Conservation (phyloP, 2,113 vertebrate genomes). For the Pipa parva region DNA sequence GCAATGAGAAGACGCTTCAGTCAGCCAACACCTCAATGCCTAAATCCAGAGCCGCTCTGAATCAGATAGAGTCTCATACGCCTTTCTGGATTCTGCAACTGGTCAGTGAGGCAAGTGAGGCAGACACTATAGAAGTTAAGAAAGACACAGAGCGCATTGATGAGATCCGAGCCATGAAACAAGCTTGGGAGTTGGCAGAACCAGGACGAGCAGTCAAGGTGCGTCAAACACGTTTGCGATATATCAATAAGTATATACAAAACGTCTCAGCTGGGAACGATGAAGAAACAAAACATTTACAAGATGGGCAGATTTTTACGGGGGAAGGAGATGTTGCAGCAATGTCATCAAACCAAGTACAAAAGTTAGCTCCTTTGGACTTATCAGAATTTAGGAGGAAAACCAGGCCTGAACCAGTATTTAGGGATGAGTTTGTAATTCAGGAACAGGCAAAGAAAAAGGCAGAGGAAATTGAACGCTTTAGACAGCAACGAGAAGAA, state of each 20-base stretch:
- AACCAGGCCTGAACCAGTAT: constrained; percentile 45
- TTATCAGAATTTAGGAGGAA: constrained; percentile 64
- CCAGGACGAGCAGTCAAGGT: constrained; percentile 81
- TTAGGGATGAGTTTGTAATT: constrained; percentile 60
- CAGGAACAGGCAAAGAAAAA: constrained; percentile 60
- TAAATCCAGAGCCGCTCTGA: constrained; percentile 52
- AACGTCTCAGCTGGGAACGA: constrained; percentile 25
- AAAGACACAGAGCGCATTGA: constrained; percentile 76
- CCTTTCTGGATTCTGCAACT: constrained; percentile 73
- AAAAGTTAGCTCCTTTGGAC: constrained; percentile 52
- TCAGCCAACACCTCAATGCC: constrained; percentile 44
- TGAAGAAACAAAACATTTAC: neutral
- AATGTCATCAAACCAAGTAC: constrained; percentile 9
- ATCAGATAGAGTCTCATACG: constrained; percentile 61
- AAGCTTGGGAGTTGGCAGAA: constrained; percentile 79
- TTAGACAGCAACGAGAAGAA: constrained; percentile 60
- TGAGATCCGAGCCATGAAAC: constrained; percentile 80
- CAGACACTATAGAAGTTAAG: constrained; percentile 63
- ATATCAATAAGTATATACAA: constrained; percentile 54
- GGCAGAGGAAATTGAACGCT: constrained; percentile 70
- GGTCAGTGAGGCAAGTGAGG: constrained; percentile 66
- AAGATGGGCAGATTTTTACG: constrained; percentile 7
- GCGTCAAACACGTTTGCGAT: constrained; percentile 64
- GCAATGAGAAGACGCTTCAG: constrained; percentile 35
- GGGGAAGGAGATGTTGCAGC: constrained; percentile 47